Evolutionary conservation across 2,888 invertebrate genomes (phyloP).

Genomic region (Apomyelois bistriatella): DNA sequence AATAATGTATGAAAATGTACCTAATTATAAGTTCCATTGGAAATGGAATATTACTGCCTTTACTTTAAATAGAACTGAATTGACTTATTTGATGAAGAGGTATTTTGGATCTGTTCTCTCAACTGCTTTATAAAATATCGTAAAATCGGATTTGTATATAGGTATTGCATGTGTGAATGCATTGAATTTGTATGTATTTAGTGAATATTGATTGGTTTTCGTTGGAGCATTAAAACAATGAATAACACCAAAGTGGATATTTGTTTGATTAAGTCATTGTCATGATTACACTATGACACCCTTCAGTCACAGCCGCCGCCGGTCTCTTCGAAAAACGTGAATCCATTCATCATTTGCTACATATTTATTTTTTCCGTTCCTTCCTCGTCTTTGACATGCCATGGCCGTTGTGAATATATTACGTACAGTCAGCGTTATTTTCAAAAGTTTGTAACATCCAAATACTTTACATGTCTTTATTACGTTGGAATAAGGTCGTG

Average conservation of each 20-base stretch:
- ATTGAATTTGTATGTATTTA: constrained; percentile 4
- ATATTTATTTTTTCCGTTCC: no score
- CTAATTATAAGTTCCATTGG: constrained; percentile 10
- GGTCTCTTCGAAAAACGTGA: no score
- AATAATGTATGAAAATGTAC: not conserved
- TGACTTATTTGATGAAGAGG: not conserved
- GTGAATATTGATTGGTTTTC: constrained; percentile 2
- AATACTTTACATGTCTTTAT: no score
- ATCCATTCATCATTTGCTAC: no score
- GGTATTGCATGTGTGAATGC: constrained; percentile 1
- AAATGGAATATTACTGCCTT: constrained; percentile 18
- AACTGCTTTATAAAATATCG: not conserved
- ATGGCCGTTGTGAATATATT: no score
- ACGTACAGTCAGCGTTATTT: no score
- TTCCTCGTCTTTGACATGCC: no score
- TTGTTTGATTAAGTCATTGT: not conserved
- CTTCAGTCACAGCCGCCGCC: no score
- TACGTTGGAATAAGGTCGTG: no score
- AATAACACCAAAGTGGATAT: constrained; percentile 1
- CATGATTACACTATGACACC: no score
- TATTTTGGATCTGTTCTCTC: constrained; percentile 1
- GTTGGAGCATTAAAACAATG: not conserved
- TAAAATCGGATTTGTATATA: not conserved
- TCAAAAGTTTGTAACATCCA: no score
- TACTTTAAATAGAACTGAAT: constrained; percentile 1